Evolutionary conservation across 2,797 vertebrate genomes (phyloP), one percentile per base, ranked within the genome.

Genomic region (Scyliorhinus canicula): DNA sequence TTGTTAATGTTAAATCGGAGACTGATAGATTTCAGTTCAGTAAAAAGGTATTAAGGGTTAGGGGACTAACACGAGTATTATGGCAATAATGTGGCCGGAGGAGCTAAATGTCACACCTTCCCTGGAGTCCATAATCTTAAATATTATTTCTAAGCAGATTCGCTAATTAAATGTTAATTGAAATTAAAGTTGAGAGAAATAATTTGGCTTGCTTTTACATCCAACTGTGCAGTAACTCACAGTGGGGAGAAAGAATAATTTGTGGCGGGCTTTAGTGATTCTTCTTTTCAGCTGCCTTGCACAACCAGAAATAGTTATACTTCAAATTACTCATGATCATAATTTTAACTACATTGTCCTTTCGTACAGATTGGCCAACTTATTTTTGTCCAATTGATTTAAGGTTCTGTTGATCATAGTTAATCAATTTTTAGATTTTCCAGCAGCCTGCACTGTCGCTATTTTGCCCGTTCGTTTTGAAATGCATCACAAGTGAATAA

Each of bases 401-500:
- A 74, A 71, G 28, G 16, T 74, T 74, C 71, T 94, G 11, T 50
- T 94, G 28, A 94, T 74, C 28, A 93, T 63, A 28, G 44, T 71
- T 71, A 71, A 69, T 71, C 44, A 35, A 9, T 50, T 93, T 74
- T 50, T 31, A 94, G 55, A 94, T 14, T 8, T 94, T 74, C 47
- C 31, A 74, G 47, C 26, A 67, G 44, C 93, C 7, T 44, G 1
- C 65, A 50, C 93, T 71, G 50, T 95, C 95, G 95, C 96, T 97
- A 96, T 96, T 96, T 97, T 97, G 97, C 96, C 97, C 96, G 97
- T 95, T 71, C n/a, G 86, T 69, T 97, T 96, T 96, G 95, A 95
- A 97, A 97, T 96, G 95, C 96, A 96, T 95, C 96, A 95, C 95
- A 97, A n/a, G 97, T 96, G 97, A 98, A 97, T 97, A 97, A 97